Percentiles rank a stretch among this genome's conserved stretches.
Conservation (phyloP, 2,888 invertebrate genomes). For the Sthenelais limicola region DNA sequence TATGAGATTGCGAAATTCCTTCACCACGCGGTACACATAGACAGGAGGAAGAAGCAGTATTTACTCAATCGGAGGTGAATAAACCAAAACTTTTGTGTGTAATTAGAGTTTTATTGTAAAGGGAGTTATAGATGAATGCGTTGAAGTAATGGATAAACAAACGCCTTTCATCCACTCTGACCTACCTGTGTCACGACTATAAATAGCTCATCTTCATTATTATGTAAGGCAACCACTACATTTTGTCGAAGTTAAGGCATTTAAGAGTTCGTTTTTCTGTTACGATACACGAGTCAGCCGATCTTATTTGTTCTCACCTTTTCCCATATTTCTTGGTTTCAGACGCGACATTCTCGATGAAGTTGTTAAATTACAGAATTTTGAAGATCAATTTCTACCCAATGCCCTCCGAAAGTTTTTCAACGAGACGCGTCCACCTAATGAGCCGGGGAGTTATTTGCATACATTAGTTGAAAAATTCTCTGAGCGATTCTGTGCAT, state of each 20-base stretch:
- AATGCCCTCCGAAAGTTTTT: conserved; percentile 74
- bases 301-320: too few species aligned
- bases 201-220: too few species aligned
- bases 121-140: too few species aligned
- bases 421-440: conserved; percentile 72
- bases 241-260: too few species aligned
- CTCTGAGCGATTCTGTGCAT: conserved; percentile 72
- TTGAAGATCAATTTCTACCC: conserved; percentile 73
- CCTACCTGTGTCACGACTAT: too few species aligned
- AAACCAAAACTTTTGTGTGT: too few species aligned
- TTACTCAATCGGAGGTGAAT: conserved; percentile 71
- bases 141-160: too few species aligned
- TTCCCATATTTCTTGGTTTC: conserved; percentile 49
- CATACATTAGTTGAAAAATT: conserved; percentile 73
- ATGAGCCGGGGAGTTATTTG: conserved; percentile 72
- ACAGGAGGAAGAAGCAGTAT: conserved; percentile 67
- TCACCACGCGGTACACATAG: conserved; percentile 68
- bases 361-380: conserved; percentile 73
- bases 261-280: too few species aligned
- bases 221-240: too few species aligned
- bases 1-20: conserved; percentile 73
- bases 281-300: too few species aligned
- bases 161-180: too few species aligned
- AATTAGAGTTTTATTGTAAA: too few species aligned
- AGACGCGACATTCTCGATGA: conserved; percentile 70